Base-by-base conservation (phyloP, 2,797 vertebrate genomes). In the Mus minutoides region DNA sequence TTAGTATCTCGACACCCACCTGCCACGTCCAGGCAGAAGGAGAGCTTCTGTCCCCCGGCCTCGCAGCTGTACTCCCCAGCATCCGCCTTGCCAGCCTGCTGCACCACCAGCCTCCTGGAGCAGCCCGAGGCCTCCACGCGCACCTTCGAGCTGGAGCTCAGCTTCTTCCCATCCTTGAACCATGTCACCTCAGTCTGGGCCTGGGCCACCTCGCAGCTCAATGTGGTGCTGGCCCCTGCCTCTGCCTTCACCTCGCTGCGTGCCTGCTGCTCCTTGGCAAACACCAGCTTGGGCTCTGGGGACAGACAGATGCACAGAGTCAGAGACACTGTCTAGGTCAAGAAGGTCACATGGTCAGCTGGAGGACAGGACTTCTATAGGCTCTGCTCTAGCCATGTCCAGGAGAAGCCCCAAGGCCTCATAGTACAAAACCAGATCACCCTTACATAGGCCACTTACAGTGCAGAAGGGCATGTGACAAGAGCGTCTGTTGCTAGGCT, bases 21-120 rank as follows among this genome's bases (percentile, higher is more conserved):
- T 54, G 16, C 2, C 6, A 92, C 16, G 0, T 89, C 40, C 58
- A 92, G 79, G 6, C 2, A 13, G 91, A 92, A 92, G 56, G 56
- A 76, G 56, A 85, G 22, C 43, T 24, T 76, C 82, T 77, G 91
- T 46, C 91, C 91, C 56, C 69, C 40, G 10, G 91, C 91, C 91
- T 92, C 91, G 0, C 91, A 92, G 91, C 86, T 94, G 92, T 94
- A 94, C 86, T 94, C 86, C 56, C 86, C 86, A 12, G 98, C 97
- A 11, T 99, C 99, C 29, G 97, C 99, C 97, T 98, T 98, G 92
- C 99, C 99, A 83, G 98, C 94, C 58, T 98, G 98, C 88, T 98
- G 98, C 16, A 99, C 82, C 92, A 99, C 97, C 96, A 99, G 98
- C 69, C 84, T 95, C 31, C 98, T 98, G 21, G 46, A 97, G 95